Evolutionary conservation across 2,113 vertebrate genomes (phyloP).

Genomic region (Microtus montanus): DNA sequence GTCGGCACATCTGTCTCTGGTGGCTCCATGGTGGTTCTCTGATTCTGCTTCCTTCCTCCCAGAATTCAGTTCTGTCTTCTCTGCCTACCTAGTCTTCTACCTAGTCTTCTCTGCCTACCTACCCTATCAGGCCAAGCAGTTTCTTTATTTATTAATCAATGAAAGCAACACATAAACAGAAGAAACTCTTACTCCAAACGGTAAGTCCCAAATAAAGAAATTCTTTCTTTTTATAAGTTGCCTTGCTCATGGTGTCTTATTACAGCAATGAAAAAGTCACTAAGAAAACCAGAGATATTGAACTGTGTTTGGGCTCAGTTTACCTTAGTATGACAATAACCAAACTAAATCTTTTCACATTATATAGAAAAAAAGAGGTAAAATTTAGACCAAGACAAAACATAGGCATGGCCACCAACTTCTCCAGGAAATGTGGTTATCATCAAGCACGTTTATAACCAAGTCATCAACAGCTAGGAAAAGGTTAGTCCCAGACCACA

Average conservation of each 20-base stretch:
- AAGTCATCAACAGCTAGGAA: neutral
- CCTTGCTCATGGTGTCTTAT: neutral
- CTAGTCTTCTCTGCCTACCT: too few species aligned
- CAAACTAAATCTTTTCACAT: neutral
- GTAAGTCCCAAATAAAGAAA: neutral
- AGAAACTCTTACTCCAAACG: neutral
- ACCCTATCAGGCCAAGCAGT: too few species aligned
- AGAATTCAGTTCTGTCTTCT: too few species aligned
- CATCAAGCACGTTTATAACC: neutral
- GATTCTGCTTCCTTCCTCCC: too few species aligned
- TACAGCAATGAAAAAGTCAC: neutral
- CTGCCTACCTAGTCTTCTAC: too few species aligned
- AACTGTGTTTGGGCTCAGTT: neutral
- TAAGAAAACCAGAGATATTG: neutral
- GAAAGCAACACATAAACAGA: too few species aligned
- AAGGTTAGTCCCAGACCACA: neutral
- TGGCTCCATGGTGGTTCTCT: too few species aligned
- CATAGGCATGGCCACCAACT: neutral
- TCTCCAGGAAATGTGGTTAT: neutral
- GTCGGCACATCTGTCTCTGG: too few species aligned
- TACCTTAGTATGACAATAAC: neutral
- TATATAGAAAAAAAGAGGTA: neutral
- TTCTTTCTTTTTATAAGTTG: neutral
- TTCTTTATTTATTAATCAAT: too few species aligned
- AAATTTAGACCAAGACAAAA: neutral